Evolutionary conservation across 2,113 vertebrate genomes (phyloP).

Genomic region (Psilopsiagon aymara): DNA sequence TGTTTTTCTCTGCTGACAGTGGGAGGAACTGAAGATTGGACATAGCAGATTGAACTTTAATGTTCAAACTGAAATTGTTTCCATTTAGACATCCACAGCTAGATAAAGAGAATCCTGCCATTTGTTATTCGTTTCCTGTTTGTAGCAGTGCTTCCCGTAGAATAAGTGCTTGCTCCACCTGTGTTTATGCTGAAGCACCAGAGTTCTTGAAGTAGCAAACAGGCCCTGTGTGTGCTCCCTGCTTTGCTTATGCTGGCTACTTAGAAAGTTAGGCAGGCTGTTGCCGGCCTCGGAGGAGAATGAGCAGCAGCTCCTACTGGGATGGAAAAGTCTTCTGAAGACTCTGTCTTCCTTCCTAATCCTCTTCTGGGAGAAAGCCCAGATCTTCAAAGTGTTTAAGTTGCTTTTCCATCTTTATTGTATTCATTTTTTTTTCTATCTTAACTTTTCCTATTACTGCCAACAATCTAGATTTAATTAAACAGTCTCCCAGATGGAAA

Average conservation of each 20-base stretch:
- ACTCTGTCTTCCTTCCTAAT: not conserved
- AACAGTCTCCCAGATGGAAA: not conserved
- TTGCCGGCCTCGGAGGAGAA: not conserved
- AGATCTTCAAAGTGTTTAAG: not conserved
- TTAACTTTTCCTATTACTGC: not conserved
- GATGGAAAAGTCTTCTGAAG: not conserved
- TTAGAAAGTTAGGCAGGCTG: not conserved
- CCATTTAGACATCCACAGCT: not conserved
- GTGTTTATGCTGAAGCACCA: not conserved
- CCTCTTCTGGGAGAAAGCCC: not conserved
- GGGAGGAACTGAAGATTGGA: not conserved
- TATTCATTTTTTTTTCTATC: not conserved
- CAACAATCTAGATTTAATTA: not conserved
- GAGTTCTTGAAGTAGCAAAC: not conserved
- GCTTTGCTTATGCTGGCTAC: fast-evolving
- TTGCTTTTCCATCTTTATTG: not conserved
- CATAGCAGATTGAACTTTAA: not conserved
- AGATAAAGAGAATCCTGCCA: not conserved
- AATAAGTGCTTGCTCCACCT: not conserved
- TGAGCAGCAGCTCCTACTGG: not conserved
- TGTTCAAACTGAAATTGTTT: not conserved
- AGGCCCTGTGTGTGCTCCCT: fast-evolving
- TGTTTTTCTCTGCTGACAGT: not conserved
- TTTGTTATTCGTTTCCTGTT: not conserved
- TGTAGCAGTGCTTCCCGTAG: not conserved